phyloP scores from a whole-genome alignment of 2,113 vertebrate species.

The Camelus dromedarius region DNA sequence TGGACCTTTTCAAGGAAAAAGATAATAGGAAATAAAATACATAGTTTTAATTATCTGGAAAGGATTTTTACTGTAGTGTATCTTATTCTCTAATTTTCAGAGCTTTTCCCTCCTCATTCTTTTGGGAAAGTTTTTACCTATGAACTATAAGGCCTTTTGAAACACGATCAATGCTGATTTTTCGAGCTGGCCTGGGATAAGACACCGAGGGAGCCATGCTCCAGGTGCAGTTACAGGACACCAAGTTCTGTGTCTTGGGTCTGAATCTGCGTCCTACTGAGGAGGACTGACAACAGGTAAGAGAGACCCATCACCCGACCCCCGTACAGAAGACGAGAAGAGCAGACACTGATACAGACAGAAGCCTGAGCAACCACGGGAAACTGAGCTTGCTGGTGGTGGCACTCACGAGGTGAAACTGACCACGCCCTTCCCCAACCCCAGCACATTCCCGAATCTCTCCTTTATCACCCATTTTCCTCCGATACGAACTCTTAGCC shows the following conservation, averaged over 20 bases:
- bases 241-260: neutral
- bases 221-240: neutral
- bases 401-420: rapidly evolving
- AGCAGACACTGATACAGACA: neutral
- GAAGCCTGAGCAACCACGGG: neutral
- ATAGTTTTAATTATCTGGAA: neutral
- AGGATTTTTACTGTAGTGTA: neutral
- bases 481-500: neutral
- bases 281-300: rapidly evolving
- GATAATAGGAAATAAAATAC: neutral
- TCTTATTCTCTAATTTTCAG: neutral
- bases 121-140: neutral
- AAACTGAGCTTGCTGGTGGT: rapidly evolving
- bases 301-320: rapidly evolving
- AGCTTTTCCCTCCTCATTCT: neutral
- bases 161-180: neutral
- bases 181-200: neutral
- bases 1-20: neutral
- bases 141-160: neutral
- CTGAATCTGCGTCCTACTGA: neutral
- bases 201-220: rapidly evolving
- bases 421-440: rapidly evolving
- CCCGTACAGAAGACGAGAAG: neutral
- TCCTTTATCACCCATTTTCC: neutral
- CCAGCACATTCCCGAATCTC: rapidly evolving